phyloP scores from a whole-genome alignment of 2,113 vertebrate genomes.

The Neoarius graeffei region DNA sequence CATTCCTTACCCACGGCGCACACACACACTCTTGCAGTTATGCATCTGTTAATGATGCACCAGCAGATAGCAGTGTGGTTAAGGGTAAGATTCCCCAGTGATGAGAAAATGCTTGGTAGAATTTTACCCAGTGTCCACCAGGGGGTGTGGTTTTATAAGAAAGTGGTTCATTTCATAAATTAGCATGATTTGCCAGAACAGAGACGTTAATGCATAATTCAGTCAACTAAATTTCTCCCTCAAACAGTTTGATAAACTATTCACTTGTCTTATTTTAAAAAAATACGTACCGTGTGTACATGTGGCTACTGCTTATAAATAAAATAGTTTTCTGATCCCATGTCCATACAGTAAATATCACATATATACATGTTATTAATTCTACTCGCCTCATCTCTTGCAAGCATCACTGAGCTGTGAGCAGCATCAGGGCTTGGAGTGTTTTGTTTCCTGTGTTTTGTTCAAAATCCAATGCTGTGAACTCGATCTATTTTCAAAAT shows the following conservation, averaged over 20 bases:
- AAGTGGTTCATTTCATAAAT: not conserved
- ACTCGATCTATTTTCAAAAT: no score
- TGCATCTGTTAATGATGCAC: constrained; percentile 14
- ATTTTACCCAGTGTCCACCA: constrained; percentile 15
- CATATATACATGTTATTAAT: no score
- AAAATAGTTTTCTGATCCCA: no score
- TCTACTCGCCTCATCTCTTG: no score
- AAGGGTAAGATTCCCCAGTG: constrained; percentile 14
- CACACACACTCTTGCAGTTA: not conserved
- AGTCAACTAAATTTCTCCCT: not conserved
- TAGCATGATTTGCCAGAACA: not conserved
- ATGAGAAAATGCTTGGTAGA: constrained; percentile 11
- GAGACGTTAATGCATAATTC: not conserved
- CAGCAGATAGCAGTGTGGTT: constrained; percentile 24
- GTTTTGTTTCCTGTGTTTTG: no score
- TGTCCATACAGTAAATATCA: no score
- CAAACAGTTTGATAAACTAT: not conserved
- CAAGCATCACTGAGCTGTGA: no score
- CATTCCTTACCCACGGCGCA: constrained; percentile 35
- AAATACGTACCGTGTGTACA: no score
- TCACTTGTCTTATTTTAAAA: not conserved
- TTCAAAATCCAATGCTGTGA: no score
- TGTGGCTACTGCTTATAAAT: no score
- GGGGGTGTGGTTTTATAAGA: constrained; percentile 10
- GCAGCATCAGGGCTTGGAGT: no score